Evolutionary conservation across 2,797 vertebrate species (phyloP).

Genomic region (Malacoraja senta): DNA sequence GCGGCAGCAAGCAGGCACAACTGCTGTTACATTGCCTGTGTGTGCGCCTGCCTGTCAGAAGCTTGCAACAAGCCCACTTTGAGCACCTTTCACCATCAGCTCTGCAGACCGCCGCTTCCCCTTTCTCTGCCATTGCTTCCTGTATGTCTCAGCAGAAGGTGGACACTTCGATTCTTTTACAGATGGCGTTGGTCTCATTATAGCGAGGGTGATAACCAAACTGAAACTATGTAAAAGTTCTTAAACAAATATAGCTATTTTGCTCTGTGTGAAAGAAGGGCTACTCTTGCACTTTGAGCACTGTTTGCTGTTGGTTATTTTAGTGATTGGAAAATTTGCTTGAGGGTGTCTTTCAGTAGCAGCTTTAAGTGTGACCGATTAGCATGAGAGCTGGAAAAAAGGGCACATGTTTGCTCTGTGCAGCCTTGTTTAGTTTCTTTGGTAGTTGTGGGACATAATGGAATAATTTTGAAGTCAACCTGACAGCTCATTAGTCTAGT

Average conservation of each 20-base stretch:
- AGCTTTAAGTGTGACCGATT: not conserved
- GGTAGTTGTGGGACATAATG: no score
- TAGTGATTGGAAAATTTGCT: not conserved
- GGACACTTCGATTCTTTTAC: not conserved
- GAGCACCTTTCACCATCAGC: not conserved
- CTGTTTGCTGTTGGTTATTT: not conserved
- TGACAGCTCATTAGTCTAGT: not conserved
- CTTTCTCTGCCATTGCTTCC: conserved; percentile 7
- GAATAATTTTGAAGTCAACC: not conserved
- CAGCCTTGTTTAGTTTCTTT: not conserved
- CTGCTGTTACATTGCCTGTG: not conserved
- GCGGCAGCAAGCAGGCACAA: not conserved
- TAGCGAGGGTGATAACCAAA: not conserved
- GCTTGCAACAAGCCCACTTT: not conserved
- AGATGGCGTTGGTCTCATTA: not conserved
- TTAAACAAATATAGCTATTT: not conserved
- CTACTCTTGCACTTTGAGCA: not conserved
- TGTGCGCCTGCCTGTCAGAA: not conserved
- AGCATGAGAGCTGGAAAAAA: not conserved
- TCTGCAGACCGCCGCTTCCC: not conserved
- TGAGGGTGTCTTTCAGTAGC: not conserved
- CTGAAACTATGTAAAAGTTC: not conserved
- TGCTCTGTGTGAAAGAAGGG: not conserved
- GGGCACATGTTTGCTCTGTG: no score
- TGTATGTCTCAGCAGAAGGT: not conserved